Evolutionary conservation across 2,888 invertebrate genomes (phyloP), one percentile per base, ranked within the genome.

Genomic region (Zootermopsis nevadensis): DNA sequence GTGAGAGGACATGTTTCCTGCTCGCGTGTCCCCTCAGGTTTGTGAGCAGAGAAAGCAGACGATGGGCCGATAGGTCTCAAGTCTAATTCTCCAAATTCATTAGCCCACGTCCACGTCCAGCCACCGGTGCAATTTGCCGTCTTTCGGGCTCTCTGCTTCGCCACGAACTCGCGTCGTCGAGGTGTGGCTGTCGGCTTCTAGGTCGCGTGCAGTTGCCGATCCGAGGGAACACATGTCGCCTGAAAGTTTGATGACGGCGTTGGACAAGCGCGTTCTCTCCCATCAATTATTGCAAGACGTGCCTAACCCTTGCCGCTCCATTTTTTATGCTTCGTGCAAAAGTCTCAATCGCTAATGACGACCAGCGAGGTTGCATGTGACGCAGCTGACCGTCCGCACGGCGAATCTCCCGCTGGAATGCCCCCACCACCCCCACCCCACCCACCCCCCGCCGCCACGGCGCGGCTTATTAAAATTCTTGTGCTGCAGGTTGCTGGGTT

Each of bases 301-400:
- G 69, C 69, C 69, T 69, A 69, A 69, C 69, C 69, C 69, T 69
- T 69, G 30, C 69, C 69, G 69, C 69, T 69, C 69, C 33, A 69
- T 69, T 69, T 69, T 69, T 69, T 33, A 69, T 69, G 69, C 69
- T 69, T 69, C 69, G 33, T 69, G 69, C 69, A 69, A 31, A 69
- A 69, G 69, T 69, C 69, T 69, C 69, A 69, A 69, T 69, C 24
- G 69, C 69, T 69, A 69, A 69, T 69, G 69, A 69, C 69, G 69
- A 19, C 69, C 22, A 10, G 69, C 31, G 69, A 69, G 33, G 31
- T 30, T 69, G 69, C 69, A 69, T 69, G 69, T 69, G 69, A 69
- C 69, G 31, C 4, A 22, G 15, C n/a, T 10, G 48, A 8, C 8
- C 15, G 48, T 48, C 48, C 60, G 60, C 27, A 60, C 60, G 24